Evolutionary conservation across 1,140 invertebrate species (phyloP).

Genomic region (Babylonia areolata): DNA sequence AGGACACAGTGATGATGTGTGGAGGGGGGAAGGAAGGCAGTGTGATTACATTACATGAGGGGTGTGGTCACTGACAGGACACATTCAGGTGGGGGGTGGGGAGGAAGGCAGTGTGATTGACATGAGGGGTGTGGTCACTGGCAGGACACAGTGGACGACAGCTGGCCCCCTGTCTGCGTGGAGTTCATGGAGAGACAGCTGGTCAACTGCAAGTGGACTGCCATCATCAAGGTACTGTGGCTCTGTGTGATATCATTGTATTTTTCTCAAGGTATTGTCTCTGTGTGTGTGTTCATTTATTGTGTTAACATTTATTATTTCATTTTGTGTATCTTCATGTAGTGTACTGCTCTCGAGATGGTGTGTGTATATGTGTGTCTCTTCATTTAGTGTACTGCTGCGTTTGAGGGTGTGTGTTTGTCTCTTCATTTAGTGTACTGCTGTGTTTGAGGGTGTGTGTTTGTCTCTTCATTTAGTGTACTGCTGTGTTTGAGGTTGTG

Average conservation of each 20-base stretch:
- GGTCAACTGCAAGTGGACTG: conserved; percentile 44
- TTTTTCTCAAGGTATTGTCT: not conserved
- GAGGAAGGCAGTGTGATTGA: too few species aligned
- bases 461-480: too few species aligned
- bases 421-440: too few species aligned
- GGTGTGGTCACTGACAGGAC: too few species aligned
- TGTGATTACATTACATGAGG: too few species aligned
- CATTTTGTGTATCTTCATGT: not conserved
- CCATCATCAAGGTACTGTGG: conserved; percentile 46
- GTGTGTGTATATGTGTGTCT: not conserved
- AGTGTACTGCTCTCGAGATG: too few species aligned
- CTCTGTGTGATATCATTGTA: not conserved
- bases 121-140: not conserved
- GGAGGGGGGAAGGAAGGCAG: too few species aligned
- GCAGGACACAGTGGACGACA: conserved; percentile 44
- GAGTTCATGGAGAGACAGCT: conserved; percentile 48
- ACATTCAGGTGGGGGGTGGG: too few species aligned
- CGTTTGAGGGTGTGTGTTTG: not conserved
- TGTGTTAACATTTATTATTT: not conserved
- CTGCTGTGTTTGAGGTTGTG: not conserved
- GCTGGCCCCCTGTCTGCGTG: conserved; percentile 45
- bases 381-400: too few species aligned
- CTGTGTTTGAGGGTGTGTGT: not conserved
- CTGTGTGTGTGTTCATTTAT: not conserved
- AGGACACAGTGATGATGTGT: too few species aligned